phyloP scores from a whole-genome alignment of 2,797 vertebrate genomes.

The Helostoma temminkii region DNA sequence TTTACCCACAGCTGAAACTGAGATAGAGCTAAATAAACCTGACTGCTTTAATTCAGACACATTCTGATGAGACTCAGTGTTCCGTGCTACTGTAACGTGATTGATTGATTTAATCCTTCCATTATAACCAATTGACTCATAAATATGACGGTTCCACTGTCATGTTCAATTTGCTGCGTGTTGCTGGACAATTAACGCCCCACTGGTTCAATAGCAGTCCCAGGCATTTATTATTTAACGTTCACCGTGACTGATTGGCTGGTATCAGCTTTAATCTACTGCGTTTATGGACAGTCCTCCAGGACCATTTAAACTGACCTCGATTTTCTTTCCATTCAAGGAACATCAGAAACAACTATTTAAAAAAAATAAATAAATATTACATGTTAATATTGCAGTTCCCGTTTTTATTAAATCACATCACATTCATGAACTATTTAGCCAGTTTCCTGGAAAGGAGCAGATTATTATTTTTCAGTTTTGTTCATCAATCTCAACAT shows the following conservation, averaged over 20 bases:
- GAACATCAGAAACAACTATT: background rate
- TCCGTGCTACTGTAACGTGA: slow-evolving; percentile 58
- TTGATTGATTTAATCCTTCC: slow-evolving; percentile 76
- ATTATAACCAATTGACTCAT: slow-evolving; percentile 82
- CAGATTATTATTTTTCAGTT: slow-evolving; percentile 72
- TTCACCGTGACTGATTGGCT: slow-evolving; percentile 72
- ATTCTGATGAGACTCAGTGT: slow-evolving; percentile 56
- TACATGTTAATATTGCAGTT: background rate
- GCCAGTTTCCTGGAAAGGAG: slow-evolving; percentile 33
- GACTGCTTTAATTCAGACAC: slow-evolving; percentile 49
- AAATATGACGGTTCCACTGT: slow-evolving; percentile 78
- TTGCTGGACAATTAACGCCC: slow-evolving; percentile 79
- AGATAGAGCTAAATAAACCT: slow-evolving; percentile 26
- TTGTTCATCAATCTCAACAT: slow-evolving; percentile 82
- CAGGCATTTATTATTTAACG: slow-evolving; percentile 78
- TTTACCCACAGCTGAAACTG: slow-evolving; percentile 23
- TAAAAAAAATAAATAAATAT: background rate
- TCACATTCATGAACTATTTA: slow-evolving; percentile 30
- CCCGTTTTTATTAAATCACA: slow-evolving; percentile 15
- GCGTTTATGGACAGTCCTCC: slow-evolving; percentile 58
- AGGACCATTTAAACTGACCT: slow-evolving; percentile 34
- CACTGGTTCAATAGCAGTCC: slow-evolving; percentile 65
- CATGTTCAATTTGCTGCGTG: slow-evolving; percentile 82
- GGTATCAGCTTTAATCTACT: slow-evolving; percentile 73
- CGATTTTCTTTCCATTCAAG: slow-evolving; percentile 22